Conservation (phyloP, 2,113 vertebrate genomes). For the Percina caprodes region DNA sequence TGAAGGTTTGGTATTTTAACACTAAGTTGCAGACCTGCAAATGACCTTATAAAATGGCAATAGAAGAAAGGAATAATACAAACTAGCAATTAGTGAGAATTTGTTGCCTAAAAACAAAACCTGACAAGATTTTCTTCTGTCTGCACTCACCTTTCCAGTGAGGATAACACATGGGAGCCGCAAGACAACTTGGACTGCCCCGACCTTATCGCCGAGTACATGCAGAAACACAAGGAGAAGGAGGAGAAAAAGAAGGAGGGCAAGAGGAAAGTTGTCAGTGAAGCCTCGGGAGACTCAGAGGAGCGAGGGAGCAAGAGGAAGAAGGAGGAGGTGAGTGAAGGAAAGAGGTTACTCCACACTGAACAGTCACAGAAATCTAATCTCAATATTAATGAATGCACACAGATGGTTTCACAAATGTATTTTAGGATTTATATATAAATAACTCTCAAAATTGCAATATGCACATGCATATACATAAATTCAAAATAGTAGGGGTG, state of each 20-base stretch:
- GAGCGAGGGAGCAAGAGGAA: slow-evolving; percentile 96
- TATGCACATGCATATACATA: too few relatives aligned
- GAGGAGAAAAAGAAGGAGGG: slow-evolving; percentile 88
- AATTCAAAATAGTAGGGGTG: too few relatives aligned
- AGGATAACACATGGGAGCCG: slow-evolving; percentile 99
- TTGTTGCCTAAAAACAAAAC: not conserved
- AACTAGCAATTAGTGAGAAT: too few relatives aligned
- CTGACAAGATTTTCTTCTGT: not conserved
- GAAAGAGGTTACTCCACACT: not conserved
- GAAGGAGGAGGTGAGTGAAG: slow-evolving; percentile 91
- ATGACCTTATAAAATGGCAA: not conserved
- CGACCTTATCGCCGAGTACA: slow-evolving; percentile 95
- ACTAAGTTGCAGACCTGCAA: not conserved
- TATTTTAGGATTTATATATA: too few relatives aligned
- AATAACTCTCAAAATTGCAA: too few relatives aligned
- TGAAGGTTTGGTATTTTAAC: not conserved
- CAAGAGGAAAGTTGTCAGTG: slow-evolving; percentile 90
- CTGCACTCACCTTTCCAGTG: slow-evolving; percentile 77
- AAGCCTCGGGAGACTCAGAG: slow-evolving; percentile 88
- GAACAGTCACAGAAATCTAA: too few relatives aligned
- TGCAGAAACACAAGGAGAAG: slow-evolving; percentile 91
- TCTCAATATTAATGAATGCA: too few relatives aligned
- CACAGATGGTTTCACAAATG: too few relatives aligned
- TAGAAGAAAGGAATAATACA: not conserved
- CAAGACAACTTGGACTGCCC: slow-evolving; percentile 98